Evolutionary conservation across 2,113 vertebrate species (phyloP), one percentile per base, ranked within the genome.

Genomic region (Lontra canadensis): DNA sequence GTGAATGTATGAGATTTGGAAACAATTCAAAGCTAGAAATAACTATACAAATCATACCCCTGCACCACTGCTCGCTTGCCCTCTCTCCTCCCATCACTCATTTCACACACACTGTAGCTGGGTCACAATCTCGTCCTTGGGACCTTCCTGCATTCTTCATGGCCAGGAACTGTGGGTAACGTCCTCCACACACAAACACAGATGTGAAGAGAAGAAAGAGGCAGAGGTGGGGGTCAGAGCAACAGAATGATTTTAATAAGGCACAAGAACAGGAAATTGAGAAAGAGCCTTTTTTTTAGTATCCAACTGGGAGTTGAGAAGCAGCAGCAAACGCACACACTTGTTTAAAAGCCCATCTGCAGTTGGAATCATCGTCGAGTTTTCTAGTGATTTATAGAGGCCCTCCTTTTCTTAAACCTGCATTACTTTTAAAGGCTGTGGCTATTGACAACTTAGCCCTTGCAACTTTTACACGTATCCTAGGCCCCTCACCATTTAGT

Each of bases 1-100:
- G 99, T 99, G 99, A 99, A 99, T 99, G 99, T 99, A 99, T 98
- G 98, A 98, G 99, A 99, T 98, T 98, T 99, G 99, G 99, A 99
- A 97, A 95, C 23, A 90, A 98, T 98, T 99, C 98, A 99, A 99
- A 98, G 97, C 98, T 96, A 97, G 97, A 98, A 98, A 99, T 98
- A 98, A 98, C 97, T 98, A 98, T 98, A 98, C 96, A 85, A 97
- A 97, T 97, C 94, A 80, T 88, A 97, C 78, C 12, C 92, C 97
- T 96, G 97, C 90, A 96, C 95, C 94, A n/a, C 10, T 9, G 65
- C 94, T 96, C 96, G 90, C 96, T 93, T 67, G 59, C 55, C 36
- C 23, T 94, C 96, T 2, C 0, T 78, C 86, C 92, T 91, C 92
- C 96, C 92, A 81, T 90, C 96, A 52, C 88, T 97, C 97, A 94